These are phyloP conservation scores for Agriopis marginaria DNA, from an alignment of 2,888 invertebrate species.

Conservation along the genomic window DNA sequence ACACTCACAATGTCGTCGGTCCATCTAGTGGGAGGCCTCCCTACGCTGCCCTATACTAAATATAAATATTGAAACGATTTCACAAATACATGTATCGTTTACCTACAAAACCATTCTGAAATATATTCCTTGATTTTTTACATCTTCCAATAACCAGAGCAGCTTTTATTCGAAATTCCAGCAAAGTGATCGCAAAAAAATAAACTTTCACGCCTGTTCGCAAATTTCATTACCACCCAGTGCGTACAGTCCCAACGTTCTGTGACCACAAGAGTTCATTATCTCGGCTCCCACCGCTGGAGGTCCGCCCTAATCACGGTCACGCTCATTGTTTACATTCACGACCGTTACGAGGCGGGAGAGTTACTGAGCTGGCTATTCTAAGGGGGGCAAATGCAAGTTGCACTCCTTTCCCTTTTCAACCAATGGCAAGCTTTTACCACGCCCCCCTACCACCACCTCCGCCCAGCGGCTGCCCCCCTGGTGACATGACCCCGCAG, in stretches of 20 bases:
- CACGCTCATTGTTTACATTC: conserved; percentile 44
- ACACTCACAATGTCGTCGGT: too few species aligned
- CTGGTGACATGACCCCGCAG: conserved; percentile 39
- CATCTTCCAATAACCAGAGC: not conserved
- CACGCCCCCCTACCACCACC: conserved; percentile 44
- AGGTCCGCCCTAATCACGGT: conserved; percentile 36
- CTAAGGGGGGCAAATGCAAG: conserved; percentile 25
- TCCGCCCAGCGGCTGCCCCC: conserved; percentile 23
- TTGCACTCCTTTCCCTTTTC: conserved; percentile 33
- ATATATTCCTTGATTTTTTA: too few species aligned
- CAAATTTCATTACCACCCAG: not conserved
- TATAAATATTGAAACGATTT: too few species aligned
- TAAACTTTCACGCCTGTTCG: not conserved
- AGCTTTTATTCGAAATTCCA: not conserved
- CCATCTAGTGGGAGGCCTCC: too few species aligned
- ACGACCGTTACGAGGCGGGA: conserved; percentile 16
- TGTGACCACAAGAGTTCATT: conserved; percentile 3
- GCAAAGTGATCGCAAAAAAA: not conserved
- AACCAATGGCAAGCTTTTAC: conserved; percentile 50
- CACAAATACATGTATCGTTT: too few species aligned
- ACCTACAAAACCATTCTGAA: too few species aligned
- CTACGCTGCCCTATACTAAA: too few species aligned
- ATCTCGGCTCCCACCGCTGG: conserved; percentile 19
- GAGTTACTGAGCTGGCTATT: conserved; percentile 17
- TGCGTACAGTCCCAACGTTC: not conserved